Conservation (phyloP, 2,113 vertebrate genomes). For the Psilopogon haemacephalus region DNA sequence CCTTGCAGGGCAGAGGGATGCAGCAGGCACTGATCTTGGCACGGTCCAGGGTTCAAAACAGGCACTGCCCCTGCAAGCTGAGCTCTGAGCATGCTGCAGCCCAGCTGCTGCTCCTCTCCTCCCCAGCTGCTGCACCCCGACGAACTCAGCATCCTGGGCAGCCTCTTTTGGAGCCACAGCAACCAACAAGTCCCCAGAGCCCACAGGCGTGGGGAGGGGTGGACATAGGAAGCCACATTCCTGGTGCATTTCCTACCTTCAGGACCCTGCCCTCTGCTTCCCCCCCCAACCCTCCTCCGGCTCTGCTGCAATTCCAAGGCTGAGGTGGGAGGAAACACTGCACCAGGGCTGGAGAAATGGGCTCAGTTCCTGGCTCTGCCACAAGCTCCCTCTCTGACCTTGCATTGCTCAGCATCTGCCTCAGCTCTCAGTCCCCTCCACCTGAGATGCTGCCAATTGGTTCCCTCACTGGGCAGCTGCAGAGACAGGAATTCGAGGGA, state of each 20-base stretch:
- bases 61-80: background rate
- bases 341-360: background rate
- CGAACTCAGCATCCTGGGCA: accelerated
- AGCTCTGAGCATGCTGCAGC: background rate
- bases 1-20: too few species aligned
- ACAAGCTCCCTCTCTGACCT: background rate
- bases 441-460: accelerated
- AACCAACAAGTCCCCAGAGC: background rate
- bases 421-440: accelerated
- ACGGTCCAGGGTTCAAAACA: background rate
- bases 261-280: background rate
- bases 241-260: background rate
- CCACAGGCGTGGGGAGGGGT: accelerated
- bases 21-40: background rate
- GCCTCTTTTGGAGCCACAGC: background rate
- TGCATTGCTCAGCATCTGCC: background rate
- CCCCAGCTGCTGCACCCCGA: background rate
- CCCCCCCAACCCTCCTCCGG: background rate
- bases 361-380: background rate
- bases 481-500: background rate
- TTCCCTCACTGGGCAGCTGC: background rate
- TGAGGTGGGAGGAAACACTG: background rate
- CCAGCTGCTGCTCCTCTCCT: background rate
- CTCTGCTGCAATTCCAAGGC: background rate
- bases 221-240: background rate